These are phyloP conservation scores for Dasyornis broadbenti DNA, from an alignment of 2,113 vertebrate genomes.

Conservation along the genomic window DNA sequence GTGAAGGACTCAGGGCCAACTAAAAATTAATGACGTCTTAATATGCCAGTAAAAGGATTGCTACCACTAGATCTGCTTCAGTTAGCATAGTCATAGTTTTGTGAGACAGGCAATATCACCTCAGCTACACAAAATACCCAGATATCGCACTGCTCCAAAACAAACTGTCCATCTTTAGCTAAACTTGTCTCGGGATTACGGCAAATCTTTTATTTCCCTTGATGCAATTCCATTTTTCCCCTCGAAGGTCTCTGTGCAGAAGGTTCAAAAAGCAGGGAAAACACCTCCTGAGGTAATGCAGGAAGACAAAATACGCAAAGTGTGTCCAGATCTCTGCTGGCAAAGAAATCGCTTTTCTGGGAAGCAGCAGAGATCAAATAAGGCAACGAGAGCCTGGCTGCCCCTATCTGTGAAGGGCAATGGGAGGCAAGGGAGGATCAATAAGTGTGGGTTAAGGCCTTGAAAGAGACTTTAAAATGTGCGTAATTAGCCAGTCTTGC, in stretches of 20 bases:
- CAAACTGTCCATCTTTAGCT: neutral
- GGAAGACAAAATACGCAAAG: neutral
- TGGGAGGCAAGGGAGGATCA: neutral
- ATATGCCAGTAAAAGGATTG: neutral
- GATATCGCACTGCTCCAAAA: neutral
- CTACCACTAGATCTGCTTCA: neutral
- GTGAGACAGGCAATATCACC: neutral
- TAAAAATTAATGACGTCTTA: neutral
- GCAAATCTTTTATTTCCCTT: neutral
- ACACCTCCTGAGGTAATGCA: neutral
- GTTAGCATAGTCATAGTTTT: neutral
- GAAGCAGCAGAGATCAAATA: neutral
- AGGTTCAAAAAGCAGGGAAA: neutral
- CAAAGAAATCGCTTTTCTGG: neutral
- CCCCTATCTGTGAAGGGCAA: neutral
- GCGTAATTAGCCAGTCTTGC: neutral
- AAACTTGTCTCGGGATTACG: neutral
- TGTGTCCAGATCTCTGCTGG: neutral
- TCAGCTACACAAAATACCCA: neutral
- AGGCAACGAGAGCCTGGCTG: neutral
- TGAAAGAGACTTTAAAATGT: neutral
- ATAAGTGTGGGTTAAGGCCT: neutral
- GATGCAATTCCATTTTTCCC: neutral
- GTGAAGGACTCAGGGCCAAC: neutral
- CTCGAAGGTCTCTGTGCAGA: neutral